Evolutionary conservation across 2,113 vertebrate genomes (phyloP), one percentile per base, ranked within the genome.

Genomic region (Nannospalax galili): DNA sequence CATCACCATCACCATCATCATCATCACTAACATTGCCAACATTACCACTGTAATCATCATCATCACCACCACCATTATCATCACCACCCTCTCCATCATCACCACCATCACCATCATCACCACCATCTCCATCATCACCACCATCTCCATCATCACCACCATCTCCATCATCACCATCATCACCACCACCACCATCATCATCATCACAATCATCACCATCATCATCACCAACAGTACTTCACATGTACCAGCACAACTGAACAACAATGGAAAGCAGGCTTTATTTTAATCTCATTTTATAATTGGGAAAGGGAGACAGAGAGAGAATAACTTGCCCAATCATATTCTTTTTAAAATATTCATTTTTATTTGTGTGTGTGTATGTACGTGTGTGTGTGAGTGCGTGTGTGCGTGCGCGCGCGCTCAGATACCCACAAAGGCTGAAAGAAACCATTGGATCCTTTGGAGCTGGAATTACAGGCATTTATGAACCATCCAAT

Each of bases 21-120:
- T 3, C 14, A 45, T 19, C n/a, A 79, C 1, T 6, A 69, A 10
- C 62, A 62, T 1, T 8, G 26, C 11, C 19, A 15, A 12, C 0
- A 37, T 1, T 11, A 62, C 4, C 4, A 60, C 3, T 40, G 32
- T 8, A 1, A 12, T 4, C 3, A 37, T 3, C 3, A 5, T 28
- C 72, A 52, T 69, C 82, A 69, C 11, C 52, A 60, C 19, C 69
- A 40, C 5, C 30, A 42, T 4, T 28, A 67, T 2, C 22, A n/a
- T 19, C 78, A 82, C 12, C 62, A 89, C n/a, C n/a, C n/a, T n/a
- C n/a, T n/a, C n/a, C n/a, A n/a, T 3, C 14, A 45, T 19, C n/a
- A 79, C 1, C 11, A 69, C 10, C 62, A 62, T 1, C 17, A n/a
- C 11, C 19, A 15, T 14, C 0, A 37, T 1, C 22, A 62, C 4